Evolutionary conservation across 1,140 invertebrate species (phyloP).

Genomic region (Lepidurus apus): DNA sequence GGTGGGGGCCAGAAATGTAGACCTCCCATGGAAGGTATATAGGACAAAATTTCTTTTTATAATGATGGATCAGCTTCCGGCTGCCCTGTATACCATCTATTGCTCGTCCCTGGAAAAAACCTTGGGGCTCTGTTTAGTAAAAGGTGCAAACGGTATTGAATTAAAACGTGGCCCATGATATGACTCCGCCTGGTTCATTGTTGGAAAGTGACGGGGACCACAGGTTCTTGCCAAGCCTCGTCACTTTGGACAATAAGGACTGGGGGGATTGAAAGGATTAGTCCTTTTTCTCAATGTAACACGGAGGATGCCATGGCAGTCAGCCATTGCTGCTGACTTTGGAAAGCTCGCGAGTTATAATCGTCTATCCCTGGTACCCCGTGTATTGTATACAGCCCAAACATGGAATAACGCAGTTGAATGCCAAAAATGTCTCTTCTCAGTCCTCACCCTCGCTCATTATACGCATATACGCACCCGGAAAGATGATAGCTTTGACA

Average conservation of each 20-base stretch:
- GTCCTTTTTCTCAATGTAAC: background rate
- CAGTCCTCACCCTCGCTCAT: background rate
- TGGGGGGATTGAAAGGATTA: background rate
- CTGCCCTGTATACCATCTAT: background rate
- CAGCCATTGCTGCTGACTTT: background rate
- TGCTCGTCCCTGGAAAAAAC: background rate
- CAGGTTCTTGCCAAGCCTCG: background rate
- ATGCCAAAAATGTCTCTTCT: background rate
- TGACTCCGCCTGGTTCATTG: background rate
- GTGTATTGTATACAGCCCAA: background rate
- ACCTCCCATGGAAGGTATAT: background rate
- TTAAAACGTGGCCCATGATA: background rate
- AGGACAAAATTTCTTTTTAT: background rate
- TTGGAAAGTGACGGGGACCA: background rate
- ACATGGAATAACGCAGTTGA: background rate
- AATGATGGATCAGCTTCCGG: conserved; percentile 10
- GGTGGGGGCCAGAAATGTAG: too few relatives aligned
- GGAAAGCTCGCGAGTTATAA: background rate
- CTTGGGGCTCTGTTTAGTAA: background rate
- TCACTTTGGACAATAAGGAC: conserved; percentile 10
- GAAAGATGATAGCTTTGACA: conserved; percentile 1
- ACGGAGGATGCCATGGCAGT: background rate
- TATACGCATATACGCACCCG: background rate
- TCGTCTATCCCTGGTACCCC: background rate
- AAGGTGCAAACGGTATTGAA: background rate